These are phyloP conservation scores for Ophonus ardosiacus DNA, from an alignment of 2,888 invertebrate genomes.

Conservation along the genomic window DNA sequence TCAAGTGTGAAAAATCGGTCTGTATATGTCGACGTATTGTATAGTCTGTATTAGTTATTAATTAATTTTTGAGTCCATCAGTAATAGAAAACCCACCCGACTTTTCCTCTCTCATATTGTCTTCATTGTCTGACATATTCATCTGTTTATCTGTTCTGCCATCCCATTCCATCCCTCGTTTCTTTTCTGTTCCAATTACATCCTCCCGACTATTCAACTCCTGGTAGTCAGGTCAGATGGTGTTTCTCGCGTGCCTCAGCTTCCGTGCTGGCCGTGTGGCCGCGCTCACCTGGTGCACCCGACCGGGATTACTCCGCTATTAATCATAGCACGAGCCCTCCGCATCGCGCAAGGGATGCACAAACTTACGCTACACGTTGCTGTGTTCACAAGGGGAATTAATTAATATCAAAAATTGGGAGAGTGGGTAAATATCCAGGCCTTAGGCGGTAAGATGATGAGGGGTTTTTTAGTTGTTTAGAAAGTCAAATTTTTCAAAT, in stretches of 20 bases:
- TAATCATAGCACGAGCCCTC: constrained; percentile 33
- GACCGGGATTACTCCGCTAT: constrained; percentile 51
- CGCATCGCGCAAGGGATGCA: neutral
- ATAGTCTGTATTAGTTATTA: too few species aligned
- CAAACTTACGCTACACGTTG: neutral
- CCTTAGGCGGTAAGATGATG: neutral
- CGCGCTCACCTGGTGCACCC: constrained; percentile 41
- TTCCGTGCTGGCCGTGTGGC: constrained; percentile 12
- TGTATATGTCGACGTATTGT: too few species aligned
- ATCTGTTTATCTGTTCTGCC: too few species aligned
- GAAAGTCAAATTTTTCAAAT: too few species aligned
- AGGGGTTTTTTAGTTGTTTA: too few species aligned
- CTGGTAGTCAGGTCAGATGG: constrained; percentile 6
- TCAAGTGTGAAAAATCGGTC: too few species aligned
- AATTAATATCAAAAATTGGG: constrained; percentile 1
- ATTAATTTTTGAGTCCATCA: too few species aligned
- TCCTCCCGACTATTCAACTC: neutral
- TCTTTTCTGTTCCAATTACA: neutral
- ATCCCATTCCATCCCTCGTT: neutral
- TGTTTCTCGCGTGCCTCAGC: neutral
- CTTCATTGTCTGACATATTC: too few species aligned
- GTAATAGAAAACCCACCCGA: too few species aligned
- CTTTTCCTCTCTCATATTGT: too few species aligned
- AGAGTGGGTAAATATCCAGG: neutral
- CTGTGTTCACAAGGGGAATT: neutral